These are phyloP conservation scores for Pluvianellus socialis DNA, from an alignment of 2,113 vertebrate species.

Conservation along the genomic window DNA sequence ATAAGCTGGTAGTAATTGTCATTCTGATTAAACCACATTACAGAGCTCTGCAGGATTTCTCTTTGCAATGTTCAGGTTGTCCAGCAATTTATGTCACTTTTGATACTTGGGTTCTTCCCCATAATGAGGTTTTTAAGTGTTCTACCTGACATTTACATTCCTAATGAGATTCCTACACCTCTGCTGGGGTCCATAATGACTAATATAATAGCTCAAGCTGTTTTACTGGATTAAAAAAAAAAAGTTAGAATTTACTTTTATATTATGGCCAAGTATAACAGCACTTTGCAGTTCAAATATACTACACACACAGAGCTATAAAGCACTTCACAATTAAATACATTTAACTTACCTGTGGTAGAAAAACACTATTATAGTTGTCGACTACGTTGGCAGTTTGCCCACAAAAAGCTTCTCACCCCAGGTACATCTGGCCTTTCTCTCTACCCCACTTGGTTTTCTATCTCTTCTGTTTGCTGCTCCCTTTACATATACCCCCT, in stretches of 20 bases:
- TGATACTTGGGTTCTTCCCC: conserved; percentile 7
- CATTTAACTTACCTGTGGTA: neutral
- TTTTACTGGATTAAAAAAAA: neutral
- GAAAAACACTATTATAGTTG: neutral
- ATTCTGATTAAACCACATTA: neutral
- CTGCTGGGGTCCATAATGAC: conserved; percentile 24
- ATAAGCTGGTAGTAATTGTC: conserved; percentile 23
- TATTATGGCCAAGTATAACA: neutral
- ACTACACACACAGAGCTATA: neutral
- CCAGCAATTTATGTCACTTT: conserved; percentile 45
- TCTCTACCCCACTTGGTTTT: neutral
- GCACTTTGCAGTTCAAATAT: neutral
- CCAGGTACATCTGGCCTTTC: neutral
- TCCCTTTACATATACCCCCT: neutral
- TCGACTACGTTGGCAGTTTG: neutral
- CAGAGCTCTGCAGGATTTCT: neutral
- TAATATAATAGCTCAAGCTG: conserved; percentile 4
- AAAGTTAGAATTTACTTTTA: conserved; percentile 16
- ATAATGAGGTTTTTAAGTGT: conserved; percentile 48
- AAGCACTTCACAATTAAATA: neutral
- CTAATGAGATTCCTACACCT: conserved; percentile 44
- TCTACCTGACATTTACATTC: conserved; percentile 44
- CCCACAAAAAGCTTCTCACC: neutral
- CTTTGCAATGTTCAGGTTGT: neutral
- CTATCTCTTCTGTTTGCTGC: neutral